Evolutionary conservation across 2,113 vertebrate species (phyloP).

Genomic region (Otolemur garnettii): DNA sequence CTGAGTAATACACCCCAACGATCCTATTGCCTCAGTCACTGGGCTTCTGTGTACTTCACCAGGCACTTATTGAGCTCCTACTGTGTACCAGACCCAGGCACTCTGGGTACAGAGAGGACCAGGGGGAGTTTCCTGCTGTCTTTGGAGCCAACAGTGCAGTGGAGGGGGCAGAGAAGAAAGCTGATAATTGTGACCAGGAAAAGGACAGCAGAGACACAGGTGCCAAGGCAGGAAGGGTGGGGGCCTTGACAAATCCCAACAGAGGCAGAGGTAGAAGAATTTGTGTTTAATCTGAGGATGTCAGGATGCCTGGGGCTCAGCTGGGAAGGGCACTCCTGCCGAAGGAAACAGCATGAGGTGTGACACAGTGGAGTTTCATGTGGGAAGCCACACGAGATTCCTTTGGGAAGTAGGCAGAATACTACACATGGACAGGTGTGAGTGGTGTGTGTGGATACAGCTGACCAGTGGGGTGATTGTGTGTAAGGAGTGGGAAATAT

Average conservation of each 20-base stretch:
- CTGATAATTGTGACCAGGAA: not conserved
- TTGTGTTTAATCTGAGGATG: not conserved
- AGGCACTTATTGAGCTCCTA: not conserved
- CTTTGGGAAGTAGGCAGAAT: not conserved
- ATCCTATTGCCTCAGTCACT: not conserved
- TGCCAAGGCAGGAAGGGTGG: fast-evolving
- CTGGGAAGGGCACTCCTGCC: not conserved
- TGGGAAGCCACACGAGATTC: not conserved
- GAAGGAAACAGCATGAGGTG: not conserved
- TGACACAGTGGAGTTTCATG: not conserved
- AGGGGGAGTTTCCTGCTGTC: not conserved
- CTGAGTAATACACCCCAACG: not conserved
- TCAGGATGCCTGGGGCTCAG: not conserved
- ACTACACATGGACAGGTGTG: not conserved
- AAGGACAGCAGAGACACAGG: not conserved
- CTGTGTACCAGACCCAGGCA: constrained; percentile 32
- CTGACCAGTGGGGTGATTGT: not conserved
- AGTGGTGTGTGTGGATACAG: not conserved
- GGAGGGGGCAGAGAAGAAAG: not conserved
- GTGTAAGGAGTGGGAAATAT: not conserved
- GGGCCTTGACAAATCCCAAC: no score
- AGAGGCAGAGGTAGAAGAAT: not conserved
- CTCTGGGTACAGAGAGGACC: not conserved
- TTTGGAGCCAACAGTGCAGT: no score
- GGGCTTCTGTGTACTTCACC: not conserved